phyloP scores from a whole-genome alignment of 2,113 vertebrate genomes.

The Tyrannus savana region DNA sequence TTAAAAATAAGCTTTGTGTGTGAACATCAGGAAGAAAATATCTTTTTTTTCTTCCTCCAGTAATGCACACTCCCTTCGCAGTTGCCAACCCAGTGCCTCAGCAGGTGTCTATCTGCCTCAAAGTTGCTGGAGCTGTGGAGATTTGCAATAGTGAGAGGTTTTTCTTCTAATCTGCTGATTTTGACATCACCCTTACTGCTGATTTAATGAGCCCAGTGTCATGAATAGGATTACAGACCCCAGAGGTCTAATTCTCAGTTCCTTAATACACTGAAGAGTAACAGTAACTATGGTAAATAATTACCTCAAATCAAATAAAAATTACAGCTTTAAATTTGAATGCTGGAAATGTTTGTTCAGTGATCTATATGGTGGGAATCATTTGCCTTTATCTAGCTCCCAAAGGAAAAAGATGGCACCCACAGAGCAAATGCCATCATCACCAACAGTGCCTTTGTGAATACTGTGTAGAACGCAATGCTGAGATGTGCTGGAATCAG shows the following conservation, averaged over 20 bases:
- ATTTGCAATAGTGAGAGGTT: not conserved
- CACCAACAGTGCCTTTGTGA: not conserved
- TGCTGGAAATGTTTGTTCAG: not conserved
- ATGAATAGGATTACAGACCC: constrained; percentile 48
- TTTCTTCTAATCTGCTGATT: constrained; percentile 45
- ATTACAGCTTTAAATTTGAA: constrained; percentile 17
- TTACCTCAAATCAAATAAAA: constrained; percentile 46
- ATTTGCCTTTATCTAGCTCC: not conserved
- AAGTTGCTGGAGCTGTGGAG: not conserved
- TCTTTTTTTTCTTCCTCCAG: not conserved
- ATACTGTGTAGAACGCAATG: not conserved
- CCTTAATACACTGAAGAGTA: constrained; percentile 23
- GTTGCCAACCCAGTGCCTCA: not conserved
- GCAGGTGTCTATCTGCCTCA: not conserved
- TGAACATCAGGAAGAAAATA: not conserved
- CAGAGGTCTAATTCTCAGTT: constrained; percentile 45
- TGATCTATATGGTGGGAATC: not conserved
- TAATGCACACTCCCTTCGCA: not conserved
- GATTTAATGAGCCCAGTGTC: constrained; percentile 51
- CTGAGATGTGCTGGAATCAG: not conserved
- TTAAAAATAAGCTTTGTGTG: not conserved
- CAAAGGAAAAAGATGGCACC: not conserved
- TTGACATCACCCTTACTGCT: constrained; percentile 20
- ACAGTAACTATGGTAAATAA: constrained; percentile 58
- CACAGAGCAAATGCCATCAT: not conserved